Evolutionary conservation across 2,797 vertebrate genomes (phyloP).

Genomic region (Gymnoscopelus microlampas): DNA sequence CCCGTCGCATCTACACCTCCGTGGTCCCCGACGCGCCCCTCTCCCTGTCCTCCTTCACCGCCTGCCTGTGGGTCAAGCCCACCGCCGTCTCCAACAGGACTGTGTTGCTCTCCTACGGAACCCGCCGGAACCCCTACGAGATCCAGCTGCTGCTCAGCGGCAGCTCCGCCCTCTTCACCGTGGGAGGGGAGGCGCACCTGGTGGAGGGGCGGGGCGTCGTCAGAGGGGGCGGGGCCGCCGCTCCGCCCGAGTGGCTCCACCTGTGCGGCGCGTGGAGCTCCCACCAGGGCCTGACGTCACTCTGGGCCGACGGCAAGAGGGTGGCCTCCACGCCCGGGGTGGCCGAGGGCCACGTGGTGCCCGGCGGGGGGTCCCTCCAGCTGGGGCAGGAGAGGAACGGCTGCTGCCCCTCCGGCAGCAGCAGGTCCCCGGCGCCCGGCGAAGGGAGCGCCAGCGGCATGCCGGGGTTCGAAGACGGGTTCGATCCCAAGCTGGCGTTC

Average conservation of each 20-base stretch:
- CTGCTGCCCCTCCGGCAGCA: slow-evolving; percentile 75
- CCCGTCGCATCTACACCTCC: slow-evolving; percentile 87
- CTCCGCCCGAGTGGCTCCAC: slow-evolving; percentile 82
- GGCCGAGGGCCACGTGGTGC: slow-evolving; percentile 82
- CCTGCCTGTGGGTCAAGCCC: slow-evolving; percentile 92
- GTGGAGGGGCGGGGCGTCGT: slow-evolving; percentile 72
- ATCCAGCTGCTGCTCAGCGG: slow-evolving; percentile 89
- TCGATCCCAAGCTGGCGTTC: slow-evolving; percentile 87
- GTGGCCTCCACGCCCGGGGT: slow-evolving; percentile 65
- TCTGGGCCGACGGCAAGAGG: slow-evolving; percentile 86
- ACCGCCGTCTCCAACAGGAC: slow-evolving; percentile 88
- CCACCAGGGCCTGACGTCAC: slow-evolving; percentile 75
- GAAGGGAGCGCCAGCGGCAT: slow-evolving; percentile 26
- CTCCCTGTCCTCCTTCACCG: slow-evolving; percentile 83
- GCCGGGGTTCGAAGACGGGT: slow-evolving; percentile 72
- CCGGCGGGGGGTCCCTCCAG: slow-evolving; percentile 86
- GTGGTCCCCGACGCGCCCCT: slow-evolving; percentile 81
- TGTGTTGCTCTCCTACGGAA: slow-evolving; percentile 91
- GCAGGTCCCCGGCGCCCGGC: slow-evolving; percentile 32
- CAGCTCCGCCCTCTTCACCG: slow-evolving; percentile 76
- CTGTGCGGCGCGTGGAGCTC: slow-evolving; percentile 91
- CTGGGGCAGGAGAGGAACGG: slow-evolving; percentile 92
- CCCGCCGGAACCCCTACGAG: slow-evolving; percentile 87
- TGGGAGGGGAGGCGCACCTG: slow-evolving; percentile 83
- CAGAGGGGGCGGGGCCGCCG: slow-evolving; percentile 54